Evolutionary conservation across 2,888 invertebrate genomes (phyloP).

Genomic region (Caenorhabditis panamensis): DNA sequence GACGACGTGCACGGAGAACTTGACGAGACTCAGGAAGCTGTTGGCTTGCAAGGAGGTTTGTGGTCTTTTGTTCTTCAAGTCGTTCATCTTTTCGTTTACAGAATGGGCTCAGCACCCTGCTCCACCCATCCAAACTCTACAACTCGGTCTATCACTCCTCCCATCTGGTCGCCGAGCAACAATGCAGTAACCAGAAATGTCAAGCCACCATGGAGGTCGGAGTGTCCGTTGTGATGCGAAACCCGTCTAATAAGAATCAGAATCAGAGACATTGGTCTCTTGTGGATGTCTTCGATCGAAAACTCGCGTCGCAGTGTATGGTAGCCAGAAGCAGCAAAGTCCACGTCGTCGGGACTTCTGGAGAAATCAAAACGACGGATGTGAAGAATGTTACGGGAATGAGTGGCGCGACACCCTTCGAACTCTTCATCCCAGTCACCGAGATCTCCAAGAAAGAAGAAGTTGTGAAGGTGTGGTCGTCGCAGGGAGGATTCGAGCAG

Average conservation of each 20-base stretch:
- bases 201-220: constrained; percentile 43
- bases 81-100: constrained; percentile 80
- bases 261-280: constrained; percentile 48
- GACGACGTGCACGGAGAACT: constrained; percentile 97
- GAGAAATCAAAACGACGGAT: constrained; percentile 18
- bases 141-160: constrained; percentile 67
- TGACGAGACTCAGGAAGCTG: constrained; percentile 98
- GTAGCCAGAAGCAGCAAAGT: constrained; percentile 51
- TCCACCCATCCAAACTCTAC: constrained; percentile 88
- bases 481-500: constrained; percentile 64
- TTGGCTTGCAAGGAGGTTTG: constrained; percentile 90
- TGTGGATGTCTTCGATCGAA: constrained; percentile 56
- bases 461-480: constrained; percentile 47
- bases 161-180: constrained; percentile 33
- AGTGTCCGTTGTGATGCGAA: constrained; percentile 43
- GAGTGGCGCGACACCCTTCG: constrained; percentile 27
- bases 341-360: constrained; percentile 13
- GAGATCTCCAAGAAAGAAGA: constrained; percentile 7
- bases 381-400: constrained; percentile 34
- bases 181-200: constrained; percentile 16
- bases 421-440: constrained; percentile 25
- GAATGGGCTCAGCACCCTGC: constrained; percentile 90
- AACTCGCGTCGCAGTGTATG: constrained; percentile 51
- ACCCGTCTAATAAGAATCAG: constrained; percentile 33
- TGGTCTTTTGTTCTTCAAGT: constrained; percentile 4